Percentiles rank a stretch among this genome's conserved stretches.
Evolutionary conservation across 1,140 invertebrate species (phyloP).

Genomic region (Doryteuthis pealeii): DNA sequence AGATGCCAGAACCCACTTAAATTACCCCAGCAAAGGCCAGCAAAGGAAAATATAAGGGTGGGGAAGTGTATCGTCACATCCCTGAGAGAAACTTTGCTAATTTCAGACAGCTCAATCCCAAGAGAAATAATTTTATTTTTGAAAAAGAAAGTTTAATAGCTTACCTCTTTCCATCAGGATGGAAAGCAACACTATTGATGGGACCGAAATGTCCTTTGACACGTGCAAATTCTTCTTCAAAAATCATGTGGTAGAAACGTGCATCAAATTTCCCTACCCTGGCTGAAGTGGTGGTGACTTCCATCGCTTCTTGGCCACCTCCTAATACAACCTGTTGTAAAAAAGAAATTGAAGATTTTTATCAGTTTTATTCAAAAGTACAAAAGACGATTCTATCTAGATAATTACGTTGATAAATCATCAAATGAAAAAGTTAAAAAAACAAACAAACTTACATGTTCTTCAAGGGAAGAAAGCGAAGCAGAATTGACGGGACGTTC

Average conservation of each 20-base stretch:
- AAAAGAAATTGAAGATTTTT: slow-evolving; percentile 33
- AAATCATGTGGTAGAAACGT: slow-evolving; percentile 97
- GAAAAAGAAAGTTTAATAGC: no score
- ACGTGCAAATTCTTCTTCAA: slow-evolving; percentile 98
- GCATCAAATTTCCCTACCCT: slow-evolving; percentile 97
- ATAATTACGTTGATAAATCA: no score
- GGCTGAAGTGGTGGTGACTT: slow-evolving; percentile 96
- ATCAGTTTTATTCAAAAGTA: slow-evolving; percentile 4
- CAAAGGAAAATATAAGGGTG: no score
- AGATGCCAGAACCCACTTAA: no score
- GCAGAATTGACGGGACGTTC: slow-evolving; percentile 96
- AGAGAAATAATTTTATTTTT: no score
- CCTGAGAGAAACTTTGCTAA: no score
- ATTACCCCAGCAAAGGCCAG: no score
- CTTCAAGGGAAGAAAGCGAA: slow-evolving; percentile 87
- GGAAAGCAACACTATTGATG: slow-evolving; percentile 97
- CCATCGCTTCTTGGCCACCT: slow-evolving; percentile 98
- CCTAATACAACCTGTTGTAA: slow-evolving; percentile 86
- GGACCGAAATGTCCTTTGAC: slow-evolving; percentile 99
- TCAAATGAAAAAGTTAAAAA: no score
- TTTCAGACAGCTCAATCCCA: no score
- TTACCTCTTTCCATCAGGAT: slow-evolving; percentile 90
- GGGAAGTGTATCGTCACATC: no score
- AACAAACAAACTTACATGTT: slow-evolving; percentile 72
- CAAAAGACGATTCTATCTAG: background rate